phyloP scores from a whole-genome alignment of 2,888 invertebrate genomes.

The Kuschelorhynchus macadamiae region DNA sequence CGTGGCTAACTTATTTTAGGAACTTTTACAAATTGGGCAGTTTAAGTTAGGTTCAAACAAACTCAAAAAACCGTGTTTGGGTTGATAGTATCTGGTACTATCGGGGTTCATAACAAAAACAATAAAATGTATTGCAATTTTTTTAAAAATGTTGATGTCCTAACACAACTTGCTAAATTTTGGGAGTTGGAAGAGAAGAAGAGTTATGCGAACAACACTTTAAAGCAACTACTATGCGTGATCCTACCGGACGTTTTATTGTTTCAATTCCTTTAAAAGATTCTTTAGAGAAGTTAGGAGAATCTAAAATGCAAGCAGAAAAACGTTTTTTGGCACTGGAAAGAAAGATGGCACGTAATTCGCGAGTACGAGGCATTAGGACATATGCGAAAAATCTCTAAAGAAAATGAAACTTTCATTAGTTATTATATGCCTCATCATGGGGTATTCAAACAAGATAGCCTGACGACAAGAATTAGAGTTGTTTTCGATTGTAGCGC shows the following conservation, averaged over 20 bases:
- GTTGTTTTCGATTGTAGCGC: slow-evolving; percentile 27
- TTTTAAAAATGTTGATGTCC: slow-evolving; percentile 1
- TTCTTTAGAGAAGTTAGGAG: not conserved
- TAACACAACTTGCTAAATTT: slow-evolving; percentile 10
- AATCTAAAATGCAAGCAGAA: slow-evolving; percentile 11
- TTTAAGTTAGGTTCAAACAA: not conserved
- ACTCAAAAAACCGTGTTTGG: slow-evolving; percentile 19
- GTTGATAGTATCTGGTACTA: slow-evolving; percentile 7
- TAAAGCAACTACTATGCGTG: not conserved
- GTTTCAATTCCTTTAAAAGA: slow-evolving; percentile 3
- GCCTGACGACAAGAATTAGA: slow-evolving; percentile 19
- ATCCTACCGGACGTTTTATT: not conserved
- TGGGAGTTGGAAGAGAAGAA: slow-evolving; percentile 27
- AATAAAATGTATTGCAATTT: slow-evolving; percentile 12
- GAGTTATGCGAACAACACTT: slow-evolving; percentile 12
- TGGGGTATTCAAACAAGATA: slow-evolving; percentile 15
- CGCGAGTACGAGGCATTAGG: slow-evolving; percentile 15
- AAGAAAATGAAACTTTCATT: not conserved
- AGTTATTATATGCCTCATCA: slow-evolving; percentile 27
- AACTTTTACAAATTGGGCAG: slow-evolving; percentile 11
- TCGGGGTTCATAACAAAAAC: not conserved
- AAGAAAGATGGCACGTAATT: not conserved
- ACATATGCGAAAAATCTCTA: slow-evolving; percentile 8
- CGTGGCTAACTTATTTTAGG: slow-evolving; percentile 18
- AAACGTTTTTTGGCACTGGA: slow-evolving; percentile 12